Evolutionary conservation across 2,113 vertebrate genomes (phyloP).

Genomic region (Isichthys henryi): DNA sequence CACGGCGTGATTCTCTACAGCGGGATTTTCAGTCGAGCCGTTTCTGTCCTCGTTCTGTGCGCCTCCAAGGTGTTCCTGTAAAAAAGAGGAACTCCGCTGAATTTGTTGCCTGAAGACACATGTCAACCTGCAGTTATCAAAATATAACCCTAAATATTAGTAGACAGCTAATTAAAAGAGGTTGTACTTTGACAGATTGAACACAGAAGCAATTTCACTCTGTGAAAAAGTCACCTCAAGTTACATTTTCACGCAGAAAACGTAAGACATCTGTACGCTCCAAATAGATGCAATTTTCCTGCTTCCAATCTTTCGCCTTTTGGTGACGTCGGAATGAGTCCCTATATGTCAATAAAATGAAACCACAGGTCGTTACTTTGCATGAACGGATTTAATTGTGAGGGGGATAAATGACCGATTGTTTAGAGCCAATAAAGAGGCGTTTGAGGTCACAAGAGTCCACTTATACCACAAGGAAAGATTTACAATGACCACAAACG

Average conservation of each 20-base stretch:
- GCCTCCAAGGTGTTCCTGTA: background rate
- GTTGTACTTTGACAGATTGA: background rate
- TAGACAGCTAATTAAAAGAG: background rate
- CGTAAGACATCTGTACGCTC: background rate
- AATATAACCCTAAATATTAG: background rate
- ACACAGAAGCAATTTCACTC: background rate
- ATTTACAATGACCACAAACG: background rate
- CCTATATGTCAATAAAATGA: background rate
- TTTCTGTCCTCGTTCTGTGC: background rate
- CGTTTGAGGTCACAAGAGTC: background rate
- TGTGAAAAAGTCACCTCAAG: background rate
- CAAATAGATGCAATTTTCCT: background rate
- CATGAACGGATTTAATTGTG: background rate
- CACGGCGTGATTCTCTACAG: background rate
- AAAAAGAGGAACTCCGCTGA: background rate
- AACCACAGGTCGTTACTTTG: background rate
- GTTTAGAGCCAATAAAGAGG: slow-evolving; percentile 5
- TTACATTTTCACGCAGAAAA: background rate
- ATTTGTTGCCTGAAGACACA: background rate
- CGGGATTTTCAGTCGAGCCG: background rate
- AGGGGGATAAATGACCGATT: slow-evolving; percentile 10
- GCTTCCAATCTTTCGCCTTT: background rate
- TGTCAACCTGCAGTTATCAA: background rate
- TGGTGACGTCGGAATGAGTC: background rate
- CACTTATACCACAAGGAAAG: background rate